Evolutionary conservation across 2,113 vertebrate genomes (phyloP), one percentile per base, ranked within the genome.

Genomic region (Heterotilapia buettikoferi): DNA sequence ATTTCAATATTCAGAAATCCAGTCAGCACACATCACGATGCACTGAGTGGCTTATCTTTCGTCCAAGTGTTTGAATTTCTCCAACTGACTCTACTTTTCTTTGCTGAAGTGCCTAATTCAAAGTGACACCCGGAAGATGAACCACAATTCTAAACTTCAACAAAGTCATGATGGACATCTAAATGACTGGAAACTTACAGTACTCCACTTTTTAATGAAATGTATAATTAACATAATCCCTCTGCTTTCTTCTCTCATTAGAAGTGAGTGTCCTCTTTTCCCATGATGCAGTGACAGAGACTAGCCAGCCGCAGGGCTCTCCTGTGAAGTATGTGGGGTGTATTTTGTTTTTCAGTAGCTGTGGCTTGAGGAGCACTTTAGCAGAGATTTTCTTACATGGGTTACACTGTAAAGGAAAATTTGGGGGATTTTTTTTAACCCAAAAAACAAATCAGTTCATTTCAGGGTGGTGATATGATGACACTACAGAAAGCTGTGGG

Each of bases 331-430:
- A 73, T n/a, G 19, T 16, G n/a, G 57, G 80, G 53, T 87, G 47
- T 80, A 73, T 88, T 76, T 91, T 88, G 29, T 81, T 80, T 82
- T 82, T 90, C 76, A 84, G 88, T 85, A 91, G 63, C 54, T 71
- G 47, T 38, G 47, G 63, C 85, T 45, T 43, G 54, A 82, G 38
- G 50, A 84, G 43, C 59, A 80, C 78, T 88, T 84, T 7, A 57
- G 57, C 54, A 54, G 54, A 40, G 82, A 91, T 87, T 61, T 63
- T 52, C 68, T 87, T 88, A 68, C 80, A 79, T 13, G 4, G 11
- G 21, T 84, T 54, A 36, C 33, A 78, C 61, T 31, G 47, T 18
- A 82, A 71, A 21, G 47, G 33, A 14, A 84, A 66, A 56, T 54
- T 31, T 43, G 47, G 56, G 18, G 3, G 10, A 26, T 33, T 19